Evolutionary conservation across 2,888 invertebrate genomes (phyloP).

Genomic region (Mesorhabditis sp.): DNA sequence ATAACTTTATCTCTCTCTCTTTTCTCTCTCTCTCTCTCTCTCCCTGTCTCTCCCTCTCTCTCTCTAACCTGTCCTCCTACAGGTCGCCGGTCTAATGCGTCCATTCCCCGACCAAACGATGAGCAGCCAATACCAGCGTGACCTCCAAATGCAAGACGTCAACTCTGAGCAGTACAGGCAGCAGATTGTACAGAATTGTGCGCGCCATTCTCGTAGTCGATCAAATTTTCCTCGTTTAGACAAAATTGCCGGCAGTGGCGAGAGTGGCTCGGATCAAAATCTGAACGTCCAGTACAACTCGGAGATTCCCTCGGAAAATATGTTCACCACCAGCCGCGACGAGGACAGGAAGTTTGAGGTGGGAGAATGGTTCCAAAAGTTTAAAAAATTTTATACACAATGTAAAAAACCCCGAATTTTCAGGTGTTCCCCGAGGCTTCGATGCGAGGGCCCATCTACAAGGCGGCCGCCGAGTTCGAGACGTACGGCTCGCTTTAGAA

Average conservation of each 20-base stretch:
- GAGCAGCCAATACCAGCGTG: slow-evolving; percentile 29
- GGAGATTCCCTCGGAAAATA: slow-evolving; percentile 52
- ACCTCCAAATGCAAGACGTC: slow-evolving; percentile 48
- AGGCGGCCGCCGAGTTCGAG: slow-evolving; percentile 46
- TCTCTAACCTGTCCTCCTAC: background rate
- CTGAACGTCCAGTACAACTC: slow-evolving; percentile 22
- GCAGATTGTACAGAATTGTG: slow-evolving; percentile 40
- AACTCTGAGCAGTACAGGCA: slow-evolving; percentile 51
- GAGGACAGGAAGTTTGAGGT: slow-evolving; percentile 55
- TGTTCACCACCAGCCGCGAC: slow-evolving; percentile 51
- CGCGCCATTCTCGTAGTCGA: background rate
- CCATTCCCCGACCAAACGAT: slow-evolving; percentile 56
- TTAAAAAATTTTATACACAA: background rate
- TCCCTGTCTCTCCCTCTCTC: too few relatives aligned
- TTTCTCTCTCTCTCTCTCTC: too few relatives aligned
- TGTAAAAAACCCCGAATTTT: background rate
- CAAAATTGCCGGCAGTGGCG: slow-evolving; percentile 50
- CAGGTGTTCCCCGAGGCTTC: slow-evolving; percentile 52
- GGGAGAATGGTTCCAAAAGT: background rate
- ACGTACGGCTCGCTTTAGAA: slow-evolving; percentile 20
- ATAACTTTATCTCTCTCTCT: too few relatives aligned
- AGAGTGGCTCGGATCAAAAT: slow-evolving; percentile 45
- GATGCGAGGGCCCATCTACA: slow-evolving; percentile 53
- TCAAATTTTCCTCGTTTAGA: slow-evolving; percentile 26
- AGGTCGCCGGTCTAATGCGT: slow-evolving; percentile 48